A percentile compares a stretch with the other conserved stretches of the same genome.
Conservation (phyloP, 2,797 vertebrate species). For the Enteromius mattozi region DNA sequence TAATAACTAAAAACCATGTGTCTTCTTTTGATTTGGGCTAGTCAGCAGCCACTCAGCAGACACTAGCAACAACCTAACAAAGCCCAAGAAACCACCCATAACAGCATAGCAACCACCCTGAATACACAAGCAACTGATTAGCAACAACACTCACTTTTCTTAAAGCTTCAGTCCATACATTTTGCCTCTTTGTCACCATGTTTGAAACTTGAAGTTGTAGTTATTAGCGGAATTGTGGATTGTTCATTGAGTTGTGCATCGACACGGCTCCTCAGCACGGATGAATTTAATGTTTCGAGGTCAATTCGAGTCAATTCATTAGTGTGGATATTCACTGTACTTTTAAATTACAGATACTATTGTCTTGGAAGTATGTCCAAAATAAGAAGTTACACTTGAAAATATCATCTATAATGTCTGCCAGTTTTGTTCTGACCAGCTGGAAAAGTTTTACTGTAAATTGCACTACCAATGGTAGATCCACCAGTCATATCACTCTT, state of each 20-base stretch:
- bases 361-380: not conserved
- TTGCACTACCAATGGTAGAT: not conserved
- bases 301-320: not conserved
- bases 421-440: not conserved
- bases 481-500: too few relatives aligned
- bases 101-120: not conserved
- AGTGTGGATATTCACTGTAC: not conserved
- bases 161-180: not conserved
- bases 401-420: not conserved
- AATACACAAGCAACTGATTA: not conserved
- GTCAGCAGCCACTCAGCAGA: not conserved
- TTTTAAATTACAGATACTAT: not conserved
- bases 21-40: not conserved
- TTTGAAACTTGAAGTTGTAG: not conserved
- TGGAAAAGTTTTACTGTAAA: not conserved
- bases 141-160: not conserved
- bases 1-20: not conserved
- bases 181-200: not conserved
- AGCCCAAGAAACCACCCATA: not conserved
- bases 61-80: not conserved
- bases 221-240: not conserved
- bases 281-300: not conserved
- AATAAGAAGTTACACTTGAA: not conserved
- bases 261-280: not conserved
- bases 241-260: not conserved